Evolutionary conservation across 2,888 invertebrate genomes (phyloP).

Genomic region (Phaonia tiefii): DNA sequence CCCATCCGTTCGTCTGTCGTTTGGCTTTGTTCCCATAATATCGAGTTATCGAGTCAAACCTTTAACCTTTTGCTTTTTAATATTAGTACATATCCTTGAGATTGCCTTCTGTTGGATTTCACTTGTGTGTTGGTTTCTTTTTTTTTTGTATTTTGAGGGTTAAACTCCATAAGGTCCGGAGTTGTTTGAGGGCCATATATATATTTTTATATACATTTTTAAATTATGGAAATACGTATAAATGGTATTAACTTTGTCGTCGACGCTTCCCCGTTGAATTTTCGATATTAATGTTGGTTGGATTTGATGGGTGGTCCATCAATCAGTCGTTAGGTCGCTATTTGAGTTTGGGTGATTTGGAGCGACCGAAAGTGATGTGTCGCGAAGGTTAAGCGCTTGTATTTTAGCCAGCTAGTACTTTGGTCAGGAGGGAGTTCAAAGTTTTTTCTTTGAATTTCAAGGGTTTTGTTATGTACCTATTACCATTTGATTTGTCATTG

Average conservation of each 20-base stretch:
- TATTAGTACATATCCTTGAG: slow-evolving; percentile 18
- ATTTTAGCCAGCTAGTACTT: no score
- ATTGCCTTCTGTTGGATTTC: slow-evolving; percentile 10
- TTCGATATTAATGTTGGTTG: background rate
- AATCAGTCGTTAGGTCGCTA: background rate
- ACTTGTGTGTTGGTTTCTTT: background rate
- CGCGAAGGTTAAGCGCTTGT: no score
- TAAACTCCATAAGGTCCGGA: background rate
- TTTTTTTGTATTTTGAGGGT: background rate
- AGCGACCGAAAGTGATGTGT: background rate
- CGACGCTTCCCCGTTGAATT: background rate
- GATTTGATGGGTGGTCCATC: background rate
- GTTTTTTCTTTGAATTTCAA: slow-evolving; percentile 21
- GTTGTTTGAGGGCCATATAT: background rate
- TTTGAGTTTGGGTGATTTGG: background rate
- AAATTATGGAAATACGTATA: slow-evolving; percentile 9
- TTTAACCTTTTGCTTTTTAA: slow-evolving; percentile 29
- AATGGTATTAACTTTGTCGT: background rate
- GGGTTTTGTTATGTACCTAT: background rate
- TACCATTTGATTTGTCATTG: slow-evolving; percentile 9
- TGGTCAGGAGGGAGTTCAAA: slow-evolving; percentile 6
- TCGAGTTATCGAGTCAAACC: slow-evolving; percentile 18
- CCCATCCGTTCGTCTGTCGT: background rate
- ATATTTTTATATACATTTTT: background rate
- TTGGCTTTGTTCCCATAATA: background rate